Evolutionary conservation across 2,888 invertebrate species (phyloP), one percentile per base, ranked within the genome.

Genomic region (Melanchra persicariae): DNA sequence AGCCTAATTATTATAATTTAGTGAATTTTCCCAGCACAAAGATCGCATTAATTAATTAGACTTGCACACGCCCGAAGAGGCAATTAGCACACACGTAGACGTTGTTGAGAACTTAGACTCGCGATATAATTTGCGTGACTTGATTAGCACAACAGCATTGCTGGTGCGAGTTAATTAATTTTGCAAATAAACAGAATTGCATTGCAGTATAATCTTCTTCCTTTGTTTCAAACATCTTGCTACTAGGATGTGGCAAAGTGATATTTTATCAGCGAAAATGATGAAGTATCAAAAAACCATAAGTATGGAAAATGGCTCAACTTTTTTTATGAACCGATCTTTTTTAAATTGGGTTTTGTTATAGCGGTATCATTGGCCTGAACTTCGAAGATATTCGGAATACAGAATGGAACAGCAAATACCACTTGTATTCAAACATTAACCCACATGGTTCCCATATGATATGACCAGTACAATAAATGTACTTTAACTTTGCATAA

Each of bases 1-100:
- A 22, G 30, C 22, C n/a, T 70, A 63, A 75, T 63, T 9, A 47
- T 45, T 60, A 75, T 45, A 76, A 59, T 55, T 15, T 55, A 45
- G 43, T 63, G 24, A 49, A 76, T 65, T 54, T 75, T 63, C 19
- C n/a, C 52, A 45, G 30, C 30, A 45, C 40, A 43, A 12, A 26
- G 34, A 76, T 61, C 30, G 51, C 47, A 49, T 54, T 77, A 55
- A 45, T 54, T 70, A 70, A 51, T 64, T 30, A 54, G 22, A 26
- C 55, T 60, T 26, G 26, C 63, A 37, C 37, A 54, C 45, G 54
- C 47, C 60, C 19, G 26, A 60, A 26, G 43, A 60, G 26, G 15
- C 62, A 63, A 62, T 63, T 62, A 62, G 34, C 19, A 40, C 24
- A 22, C 26, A 37, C 49, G 22, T 30, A 65, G 8, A 12, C 19